A percentile compares a stretch with the other conserved stretches of the same genome.
Evolutionary conservation across 1,140 invertebrate genomes (phyloP).

Genomic region (Tetragonula clypearis): DNA sequence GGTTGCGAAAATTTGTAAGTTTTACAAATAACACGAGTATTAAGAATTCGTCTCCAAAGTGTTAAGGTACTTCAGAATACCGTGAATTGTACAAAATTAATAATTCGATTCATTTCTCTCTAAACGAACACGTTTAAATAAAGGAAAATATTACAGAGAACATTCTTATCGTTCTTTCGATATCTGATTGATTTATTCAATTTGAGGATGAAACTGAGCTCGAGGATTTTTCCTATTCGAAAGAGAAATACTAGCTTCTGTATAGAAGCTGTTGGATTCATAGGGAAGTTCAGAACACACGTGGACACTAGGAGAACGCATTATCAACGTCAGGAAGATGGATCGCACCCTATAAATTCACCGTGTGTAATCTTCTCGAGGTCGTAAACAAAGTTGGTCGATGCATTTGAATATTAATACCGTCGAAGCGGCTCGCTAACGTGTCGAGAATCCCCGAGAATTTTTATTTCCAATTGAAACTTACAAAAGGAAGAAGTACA

Average conservation of each 20-base stretch:
- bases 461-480: background rate
- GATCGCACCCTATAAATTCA: background rate
- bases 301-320: constrained; percentile 9
- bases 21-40: too few relatives aligned
- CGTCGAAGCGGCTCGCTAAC: background rate
- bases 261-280: background rate
- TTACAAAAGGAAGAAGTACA: background rate
- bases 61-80: too few relatives aligned
- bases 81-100: too few relatives aligned
- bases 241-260: background rate
- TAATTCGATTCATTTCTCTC: too few relatives aligned
- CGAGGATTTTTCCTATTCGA: background rate
- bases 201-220: background rate
- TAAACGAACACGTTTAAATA: too few relatives aligned
- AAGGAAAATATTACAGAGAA: too few relatives aligned
- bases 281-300: background rate
- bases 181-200: background rate
- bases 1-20: too few relatives aligned
- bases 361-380: background rate
- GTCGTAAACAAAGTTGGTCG: background rate
- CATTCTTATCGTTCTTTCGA: too few relatives aligned
- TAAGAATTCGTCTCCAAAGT: too few relatives aligned
- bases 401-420: constrained; percentile 6
- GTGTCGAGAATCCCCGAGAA: too few relatives aligned
- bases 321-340: background rate